Evolutionary conservation across 2,113 vertebrate genomes (phyloP), one percentile per base, ranked within the genome.

Genomic region (Amphiprion ocellaris): DNA sequence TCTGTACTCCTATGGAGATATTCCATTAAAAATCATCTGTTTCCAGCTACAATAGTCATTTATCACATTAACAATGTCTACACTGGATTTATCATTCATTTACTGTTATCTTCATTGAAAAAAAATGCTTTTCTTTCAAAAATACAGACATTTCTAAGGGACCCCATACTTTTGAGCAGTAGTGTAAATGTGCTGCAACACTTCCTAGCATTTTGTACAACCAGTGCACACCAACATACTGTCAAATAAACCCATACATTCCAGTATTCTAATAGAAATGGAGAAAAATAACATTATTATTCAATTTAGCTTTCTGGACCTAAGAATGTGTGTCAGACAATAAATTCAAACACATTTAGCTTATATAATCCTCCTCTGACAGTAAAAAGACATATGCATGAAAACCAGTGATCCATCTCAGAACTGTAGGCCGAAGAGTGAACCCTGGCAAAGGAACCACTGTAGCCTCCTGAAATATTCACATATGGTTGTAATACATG

Each of bases 401-500:
- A 19, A 52, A n/a, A 50, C 19, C 65, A 53, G 5, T 44, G 49
- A 69, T 77, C 15, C n/a, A 19, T 62, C 44, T 49, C 16, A 7
- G 6, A 49, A 19, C 47, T 15, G 47, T 15, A 49, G 47, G 16
- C 47, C 47, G 19, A 49, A 49, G 47, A 19, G 5, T 19, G 47
- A 19, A 10, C 17, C 47, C 47, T 17, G 47, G 47, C 15, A 17
- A 19, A 49, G 47, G 47, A 19, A 17, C 47, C 47, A 49, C 47
- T 19, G 1, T 21, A 52, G 49, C 49, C 49, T 19, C 16, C 17
- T 52, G 6, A 66, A 33, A 33, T 52, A 52, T n/a, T 52, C 47
- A 66, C 26, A 66, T 66, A 19, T 52, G 63, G 47, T 33, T 52
- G 26, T 50, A 5, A 66, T 50, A 21, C 17, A 19, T 52, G 49